Base-by-base conservation (phyloP, 2,797 vertebrate species). In the Rhinogobio ventralis region DNA sequence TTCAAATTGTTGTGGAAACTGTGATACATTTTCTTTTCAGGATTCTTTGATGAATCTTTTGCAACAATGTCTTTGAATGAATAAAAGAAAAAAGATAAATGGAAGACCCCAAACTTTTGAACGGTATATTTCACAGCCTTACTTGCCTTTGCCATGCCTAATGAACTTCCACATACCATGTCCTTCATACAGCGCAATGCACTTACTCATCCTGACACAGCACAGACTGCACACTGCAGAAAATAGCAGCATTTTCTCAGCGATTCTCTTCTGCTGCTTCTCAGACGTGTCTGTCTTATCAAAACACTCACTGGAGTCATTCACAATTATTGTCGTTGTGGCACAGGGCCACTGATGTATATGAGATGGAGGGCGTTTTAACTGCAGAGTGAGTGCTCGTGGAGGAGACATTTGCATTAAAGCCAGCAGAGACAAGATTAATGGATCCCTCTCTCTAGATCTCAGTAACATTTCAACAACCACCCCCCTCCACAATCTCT, bases 171-270 rank as follows among this genome's bases (percentile, higher is more conserved):
- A 49, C 53, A 46, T 30, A 19, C 60, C 28, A 15, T 64, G 82
- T 33, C 84, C 81, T 81, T 88, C 79, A 86, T 82, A 84, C 83
- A 68, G 42, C 68, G 78, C 77, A 87, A 76, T 83, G 86, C 80
- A 88, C 88, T 75, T 71, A 86, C 82, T 91, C 88, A 90, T 89
- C 84, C 74, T 86, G 85, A 87, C 78, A 85, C 28, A 88, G 79
- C 78, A 60, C 28, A 87, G 86, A 62, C 39, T 46, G 69, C 72
- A 67, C 66, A 55, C 79, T 42, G 78, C 55, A 86, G 68, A 81
- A 86, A 81, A 86, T 30, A 85, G 79, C 71, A 62, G 57, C 82
- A 80, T 79, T 74, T 84, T 71, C 77, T 83, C 71, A 33, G 11
- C 2, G 3, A 30, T n/a, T 64, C 73, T 49, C 72, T 62, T 75